Evolutionary conservation across 2,888 invertebrate genomes (phyloP), one percentile per base, ranked within the genome.

Genomic region (Thymelicus lineola): DNA sequence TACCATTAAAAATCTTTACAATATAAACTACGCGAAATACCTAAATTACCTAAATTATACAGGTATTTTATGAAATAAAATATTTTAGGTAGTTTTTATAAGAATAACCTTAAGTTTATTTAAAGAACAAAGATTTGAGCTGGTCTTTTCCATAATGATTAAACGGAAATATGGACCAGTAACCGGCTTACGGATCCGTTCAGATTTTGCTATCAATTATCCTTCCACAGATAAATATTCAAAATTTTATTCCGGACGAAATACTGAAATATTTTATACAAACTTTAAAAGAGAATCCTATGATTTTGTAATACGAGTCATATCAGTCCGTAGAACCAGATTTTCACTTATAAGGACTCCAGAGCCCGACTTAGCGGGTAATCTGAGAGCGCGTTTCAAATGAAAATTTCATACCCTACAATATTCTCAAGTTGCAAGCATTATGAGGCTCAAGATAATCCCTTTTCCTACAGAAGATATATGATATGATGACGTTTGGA

Each of bases 351-450:
- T 68, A 61, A 68, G 67, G 67, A 68, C 61, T 68, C 61, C 61
- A 35, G 61, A 61, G 61, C 67, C 50, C 67, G 67, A 68, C 67
- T 68, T 70, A 70, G 69, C 63, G 69, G 59, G 69, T 70, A 70
- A 70, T 70, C 69, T 70, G 69, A 58, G 58, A 70, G 64, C 69
- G 69, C 69, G 63, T 69, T 69, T 69, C 48, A 69, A 69, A 69
- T 69, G 69, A 69, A 69, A 69, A 69, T 69, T 69, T 69, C 69
- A 69, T 69, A 69, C 63, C 62, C 58, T 38, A 69, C 63, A 69
- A 69, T 69, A 69, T 69, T 63, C 69, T 69, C 69, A 63, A 69
- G 69, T 63, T 69, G 69, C 69, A 58, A 50, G 45, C 69, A 58
- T n/a, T 69, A 69, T 69, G 69, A 62, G 57, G 69, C 69, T 70